These are phyloP conservation scores for Porites evermanni DNA, from an alignment of 92 coral and sea anemone genomes.

Conservation along the genomic window DNA sequence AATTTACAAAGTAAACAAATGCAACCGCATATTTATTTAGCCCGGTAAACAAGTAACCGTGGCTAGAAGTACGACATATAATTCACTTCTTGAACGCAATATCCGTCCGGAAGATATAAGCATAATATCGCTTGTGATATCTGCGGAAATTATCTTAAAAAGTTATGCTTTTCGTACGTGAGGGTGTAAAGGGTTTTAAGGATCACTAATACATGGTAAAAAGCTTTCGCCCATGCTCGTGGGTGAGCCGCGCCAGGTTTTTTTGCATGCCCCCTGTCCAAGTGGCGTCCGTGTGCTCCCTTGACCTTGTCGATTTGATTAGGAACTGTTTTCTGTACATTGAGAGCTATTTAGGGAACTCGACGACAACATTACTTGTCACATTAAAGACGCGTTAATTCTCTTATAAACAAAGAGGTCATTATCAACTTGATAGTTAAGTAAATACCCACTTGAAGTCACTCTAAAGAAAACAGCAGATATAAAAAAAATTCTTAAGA, in stretches of 20 bases:
- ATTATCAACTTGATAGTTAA: constrained; percentile 5
- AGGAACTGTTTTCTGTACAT: background rate
- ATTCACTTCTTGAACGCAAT: constrained; percentile 14
- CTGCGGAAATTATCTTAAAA: constrained; percentile 17
- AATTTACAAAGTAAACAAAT: constrained; percentile 10
- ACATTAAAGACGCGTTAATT: background rate
- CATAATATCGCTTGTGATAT: constrained; percentile 9
- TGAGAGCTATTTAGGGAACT: constrained; percentile 4
- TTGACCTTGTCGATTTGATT: background rate
- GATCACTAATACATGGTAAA: background rate
- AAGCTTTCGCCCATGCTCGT: background rate
- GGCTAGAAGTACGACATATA: background rate
- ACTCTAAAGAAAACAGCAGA: background rate
- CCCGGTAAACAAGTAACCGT: background rate
- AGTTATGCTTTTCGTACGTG: constrained; percentile 21
- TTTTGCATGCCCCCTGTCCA: too few species aligned
- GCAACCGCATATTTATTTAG: background rate
- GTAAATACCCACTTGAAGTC: constrained; percentile 13
- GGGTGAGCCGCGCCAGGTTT: too few species aligned
- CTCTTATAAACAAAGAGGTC: constrained; percentile 1
- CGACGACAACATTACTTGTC: background rate
- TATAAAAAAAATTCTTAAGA: too few species aligned
- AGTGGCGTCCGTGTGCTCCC: background rate
- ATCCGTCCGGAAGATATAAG: constrained; percentile 10
- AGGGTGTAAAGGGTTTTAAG: background rate